phyloP scores from a whole-genome alignment of 2,888 invertebrate species.

The Nomada flava region DNA sequence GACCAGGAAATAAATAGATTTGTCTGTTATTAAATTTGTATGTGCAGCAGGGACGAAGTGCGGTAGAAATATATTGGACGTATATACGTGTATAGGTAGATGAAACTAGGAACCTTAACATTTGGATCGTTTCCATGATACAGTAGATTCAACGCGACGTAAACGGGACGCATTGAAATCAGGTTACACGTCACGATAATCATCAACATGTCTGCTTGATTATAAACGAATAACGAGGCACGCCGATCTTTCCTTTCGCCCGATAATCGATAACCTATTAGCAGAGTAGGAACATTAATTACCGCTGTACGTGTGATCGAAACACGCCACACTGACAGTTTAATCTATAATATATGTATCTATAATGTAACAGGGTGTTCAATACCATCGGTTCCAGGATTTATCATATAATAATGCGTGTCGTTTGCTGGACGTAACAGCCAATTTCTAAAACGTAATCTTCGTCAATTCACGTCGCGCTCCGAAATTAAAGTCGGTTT shows the following conservation, averaged over 20 bases:
- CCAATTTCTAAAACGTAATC: not conserved
- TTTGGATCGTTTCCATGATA: not conserved
- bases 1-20: no score
- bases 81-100: no score
- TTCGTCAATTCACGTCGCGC: not conserved
- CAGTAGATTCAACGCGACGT: constrained; percentile 7
- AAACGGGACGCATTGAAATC: constrained; percentile 9
- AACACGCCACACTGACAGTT: constrained; percentile 21
- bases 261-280: constrained; percentile 56
- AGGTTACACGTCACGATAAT: constrained; percentile 27
- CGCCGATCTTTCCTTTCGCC: constrained; percentile 23
- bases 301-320: constrained; percentile 39
- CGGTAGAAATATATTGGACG: no score
- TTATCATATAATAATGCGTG: constrained; percentile 27
- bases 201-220: constrained; percentile 3
- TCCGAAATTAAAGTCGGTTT: constrained; percentile 7
- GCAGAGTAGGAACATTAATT: constrained; percentile 55
- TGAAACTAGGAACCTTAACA: not conserved
- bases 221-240: constrained; percentile 31
- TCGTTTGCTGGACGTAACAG: not conserved
- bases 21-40: no score
- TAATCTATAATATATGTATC: constrained; percentile 30
- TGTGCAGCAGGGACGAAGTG: no score
- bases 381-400: constrained; percentile 14
- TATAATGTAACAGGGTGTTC: constrained; percentile 34